Evolutionary conservation across 2,888 invertebrate genomes (phyloP), one percentile per base, ranked within the genome.

Genomic region (Anagyrus pseudococci): DNA sequence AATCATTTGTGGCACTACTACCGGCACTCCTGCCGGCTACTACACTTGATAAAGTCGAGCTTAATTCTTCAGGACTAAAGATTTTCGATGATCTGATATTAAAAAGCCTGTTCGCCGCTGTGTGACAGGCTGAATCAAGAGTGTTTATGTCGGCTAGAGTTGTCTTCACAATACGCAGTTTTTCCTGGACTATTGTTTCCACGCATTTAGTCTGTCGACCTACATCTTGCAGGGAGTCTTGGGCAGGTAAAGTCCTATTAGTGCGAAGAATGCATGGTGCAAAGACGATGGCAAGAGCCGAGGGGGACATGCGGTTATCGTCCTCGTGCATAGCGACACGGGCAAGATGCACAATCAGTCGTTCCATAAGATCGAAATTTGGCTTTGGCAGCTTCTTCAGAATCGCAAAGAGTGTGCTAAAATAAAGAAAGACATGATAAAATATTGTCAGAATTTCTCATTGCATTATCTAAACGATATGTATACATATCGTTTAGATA

Each of bases 211-310:
- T 95, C 81, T 95, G 95, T 54, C 92, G 88, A 72, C 92, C 89
- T 75, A 96, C 94, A 82, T 96, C 95, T 75, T 90, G 90, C 69
- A 97, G 85, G 75, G 94, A 93, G 80, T 94, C 94, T 82, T 96
- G 96, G 55, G 96, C 96, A 48, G 94, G 94, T 70, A 94, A 87
- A 67, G 88, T 83, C 79, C 93, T 90, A 82, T 92, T 93, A 68
- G 95, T 93, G 73, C 96, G 86, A 69, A 97, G 84, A 65, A 97
- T 92, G 82, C 96, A 96, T 50, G 97, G 96, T 46, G 96, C 96
- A 83, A 96, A 97, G 68, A 97, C 94, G 71, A 96, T 95, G 55
- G 96, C 94, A 70, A 97, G 82, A 56, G 94, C 93, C 76, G 92
- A 92, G 0, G 95, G 88, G 59, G 93, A 93, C 97, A 97, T 97